Evolutionary conservation across 2,113 vertebrate genomes (phyloP).

Genomic region (Marmota flaviventris): DNA sequence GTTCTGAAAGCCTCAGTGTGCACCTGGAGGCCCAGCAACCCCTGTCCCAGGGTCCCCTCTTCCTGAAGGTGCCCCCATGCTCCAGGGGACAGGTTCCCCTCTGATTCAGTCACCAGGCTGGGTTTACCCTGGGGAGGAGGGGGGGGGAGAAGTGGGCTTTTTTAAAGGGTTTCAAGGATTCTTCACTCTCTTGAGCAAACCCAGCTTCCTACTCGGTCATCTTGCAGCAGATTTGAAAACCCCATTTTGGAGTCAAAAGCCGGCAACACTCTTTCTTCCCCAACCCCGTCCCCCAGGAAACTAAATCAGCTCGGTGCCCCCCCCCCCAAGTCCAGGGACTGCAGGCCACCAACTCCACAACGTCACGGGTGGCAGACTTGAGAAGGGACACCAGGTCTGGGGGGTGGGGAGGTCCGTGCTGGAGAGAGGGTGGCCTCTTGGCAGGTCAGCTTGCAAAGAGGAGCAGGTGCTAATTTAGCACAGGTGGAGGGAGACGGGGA

Average conservation of each 20-base stretch:
- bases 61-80: not conserved
- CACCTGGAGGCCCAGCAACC: not conserved
- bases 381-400: fast-evolving
- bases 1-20: not conserved
- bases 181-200: not conserved
- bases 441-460: not conserved
- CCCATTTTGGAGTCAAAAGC: not conserved
- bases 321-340: not conserved
- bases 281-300: not conserved
- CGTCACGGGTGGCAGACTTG: not conserved
- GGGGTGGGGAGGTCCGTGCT: not conserved
- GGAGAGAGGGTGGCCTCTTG: not conserved
- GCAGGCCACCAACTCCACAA: not conserved
- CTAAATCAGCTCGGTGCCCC: not conserved
- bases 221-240: not conserved
- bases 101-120: not conserved
- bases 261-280: not conserved
- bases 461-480: not conserved
- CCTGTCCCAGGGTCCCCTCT: not conserved
- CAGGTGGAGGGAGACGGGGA: not conserved
- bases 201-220: not conserved
- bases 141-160: no score
- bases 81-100: not conserved
- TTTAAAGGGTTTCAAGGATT: not conserved
- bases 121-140: not conserved